These are phyloP conservation scores for Biston betularia DNA, from an alignment of 2,888 invertebrate species.

Conservation along the genomic window DNA sequence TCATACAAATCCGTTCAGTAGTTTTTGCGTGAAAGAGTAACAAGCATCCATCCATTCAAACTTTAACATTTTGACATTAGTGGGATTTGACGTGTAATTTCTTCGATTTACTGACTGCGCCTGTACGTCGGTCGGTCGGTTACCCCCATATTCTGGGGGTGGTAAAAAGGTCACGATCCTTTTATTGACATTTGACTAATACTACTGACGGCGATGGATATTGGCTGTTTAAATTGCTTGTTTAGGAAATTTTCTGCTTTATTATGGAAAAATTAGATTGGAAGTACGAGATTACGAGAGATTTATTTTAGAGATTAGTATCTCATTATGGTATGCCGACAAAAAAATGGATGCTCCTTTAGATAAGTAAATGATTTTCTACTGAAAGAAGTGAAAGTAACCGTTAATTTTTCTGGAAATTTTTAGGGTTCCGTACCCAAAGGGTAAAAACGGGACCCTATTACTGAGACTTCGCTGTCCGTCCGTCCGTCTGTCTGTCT, in stretches of 20 bases:
- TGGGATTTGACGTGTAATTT: not conserved
- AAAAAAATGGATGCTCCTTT: not conserved
- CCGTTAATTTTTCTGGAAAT: no score
- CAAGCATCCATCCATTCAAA: no score
- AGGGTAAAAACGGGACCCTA: no score
- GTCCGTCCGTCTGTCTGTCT: no score
- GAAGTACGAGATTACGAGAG: conserved; percentile 6
- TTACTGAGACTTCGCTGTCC: no score
- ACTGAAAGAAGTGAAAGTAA: no score
- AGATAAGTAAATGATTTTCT: no score
- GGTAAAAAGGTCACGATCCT: conserved; percentile 52
- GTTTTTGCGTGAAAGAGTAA: no score
- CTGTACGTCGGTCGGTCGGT: not conserved
- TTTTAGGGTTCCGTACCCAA: no score
- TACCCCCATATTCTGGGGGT: conserved; percentile 24
- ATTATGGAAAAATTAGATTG: conserved; percentile 17
- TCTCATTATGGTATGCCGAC: not conserved
- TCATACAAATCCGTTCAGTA: no score
- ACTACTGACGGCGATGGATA: conserved; percentile 45
- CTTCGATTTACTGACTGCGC: conserved; percentile 5
- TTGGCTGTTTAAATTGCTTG: conserved; percentile 45
- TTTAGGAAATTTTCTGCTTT: conserved; percentile 30
- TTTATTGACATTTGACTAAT: conserved; percentile 55
- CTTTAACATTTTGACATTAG: no score
- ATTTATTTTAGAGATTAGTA: conserved; percentile 10